Conservation (phyloP, 2,113 vertebrate genomes). For the Lucifuga dentata region DNA sequence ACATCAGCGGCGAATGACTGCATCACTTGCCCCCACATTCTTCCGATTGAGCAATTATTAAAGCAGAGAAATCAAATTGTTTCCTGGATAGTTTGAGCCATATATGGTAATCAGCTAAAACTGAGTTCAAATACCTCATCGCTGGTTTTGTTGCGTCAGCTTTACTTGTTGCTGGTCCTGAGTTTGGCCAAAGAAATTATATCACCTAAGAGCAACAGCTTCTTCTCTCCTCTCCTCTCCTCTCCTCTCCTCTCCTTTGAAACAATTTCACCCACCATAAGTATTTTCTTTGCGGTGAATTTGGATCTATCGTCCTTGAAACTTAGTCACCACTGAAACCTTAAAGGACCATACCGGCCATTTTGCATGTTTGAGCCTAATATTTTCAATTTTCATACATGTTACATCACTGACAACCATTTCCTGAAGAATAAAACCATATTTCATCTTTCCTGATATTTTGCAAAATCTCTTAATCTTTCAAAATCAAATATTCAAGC, state of each 20-base stretch:
- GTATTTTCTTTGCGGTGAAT: no score
- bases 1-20: constrained; percentile 61
- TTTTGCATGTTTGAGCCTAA: no score
- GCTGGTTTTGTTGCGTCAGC: constrained; percentile 25
- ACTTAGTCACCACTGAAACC: no score
- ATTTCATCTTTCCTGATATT: no score
- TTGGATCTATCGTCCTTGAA: no score
- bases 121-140: not conserved
- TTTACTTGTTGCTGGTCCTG: constrained; percentile 10
- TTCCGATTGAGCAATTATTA: constrained; percentile 57
- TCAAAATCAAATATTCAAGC: no score
- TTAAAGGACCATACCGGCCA: no score
- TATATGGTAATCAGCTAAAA: constrained; percentile 52
- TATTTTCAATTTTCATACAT: no score
- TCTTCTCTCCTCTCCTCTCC: not conserved
- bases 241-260: not conserved
- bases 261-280: no score
- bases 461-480: no score
- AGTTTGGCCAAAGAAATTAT: not conserved
- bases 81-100: constrained; percentile 44
- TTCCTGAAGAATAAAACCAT: no score
- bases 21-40: constrained; percentile 54
- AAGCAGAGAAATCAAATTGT: constrained; percentile 10
- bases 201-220: not conserved
- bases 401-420: no score